Evolutionary conservation across 2,888 invertebrate genomes (phyloP), one percentile per base, ranked within the genome.

Genomic region (Torymus auratus): DNA sequence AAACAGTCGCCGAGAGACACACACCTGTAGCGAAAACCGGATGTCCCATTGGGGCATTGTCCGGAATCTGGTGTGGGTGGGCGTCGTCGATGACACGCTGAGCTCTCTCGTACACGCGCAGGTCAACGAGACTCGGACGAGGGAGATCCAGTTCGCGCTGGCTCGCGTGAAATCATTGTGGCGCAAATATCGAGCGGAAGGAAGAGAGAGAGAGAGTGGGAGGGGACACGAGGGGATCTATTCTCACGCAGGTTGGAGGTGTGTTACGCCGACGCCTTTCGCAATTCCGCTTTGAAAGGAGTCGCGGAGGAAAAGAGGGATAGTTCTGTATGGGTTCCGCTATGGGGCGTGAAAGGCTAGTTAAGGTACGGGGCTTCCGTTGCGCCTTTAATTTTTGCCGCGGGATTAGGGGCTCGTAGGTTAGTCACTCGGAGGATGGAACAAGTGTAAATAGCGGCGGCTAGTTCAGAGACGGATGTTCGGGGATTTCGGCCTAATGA

Each of bases 41-140:
- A 89, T 89, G 88, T 86, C 80, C 86, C 84, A 86, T 88, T 85
- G 86, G 86, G 41, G 83, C 83, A 88, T 87, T 87, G 86, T 87
- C 82, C 84, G 68, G 83, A 85, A 79, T 83, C 41, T 41, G 41
- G 41, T 81, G 74, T 83, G 82, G 82, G 85, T 87, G 85, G 87
- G 87, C 87, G 86, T 81, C 87, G 86, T 81, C 82, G 76, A 85
- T 84, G 83, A 81, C 85, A 83, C 84, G 83, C 86, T 85, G 85
- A 67, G 83, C 84, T 62, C 55, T 17, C 41, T 41, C 5, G 41
- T 11, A 55, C 28, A 56, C 13, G 55, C 75, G 76, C 67, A 83
- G 84, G 73, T 86, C 85, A 83, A 87, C 85, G 85, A 88, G 85
- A 84, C 78, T 86, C 84, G 84, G 85, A 86, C 7, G 41, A 41